These are phyloP conservation scores for Daphoenositta chrysoptera DNA, from an alignment of 2,113 vertebrate genomes.

Conservation along the genomic window DNA sequence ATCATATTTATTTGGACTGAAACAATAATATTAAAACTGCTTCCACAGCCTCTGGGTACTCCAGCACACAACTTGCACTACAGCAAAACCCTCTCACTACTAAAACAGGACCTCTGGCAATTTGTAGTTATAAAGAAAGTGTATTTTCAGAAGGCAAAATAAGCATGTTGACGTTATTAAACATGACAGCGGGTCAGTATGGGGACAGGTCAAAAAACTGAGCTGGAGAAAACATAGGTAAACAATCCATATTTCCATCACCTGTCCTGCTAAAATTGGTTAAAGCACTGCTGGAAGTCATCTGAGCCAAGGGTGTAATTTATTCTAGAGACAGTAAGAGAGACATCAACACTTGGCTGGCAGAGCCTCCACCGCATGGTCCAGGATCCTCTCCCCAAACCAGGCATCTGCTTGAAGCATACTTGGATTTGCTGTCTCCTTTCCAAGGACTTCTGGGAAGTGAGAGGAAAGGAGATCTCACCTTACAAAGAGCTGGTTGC, in stretches of 20 bases:
- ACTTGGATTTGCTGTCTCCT: background rate
- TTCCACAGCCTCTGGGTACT: background rate
- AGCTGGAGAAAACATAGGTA: background rate
- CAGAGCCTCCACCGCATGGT: background rate
- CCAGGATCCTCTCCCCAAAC: background rate
- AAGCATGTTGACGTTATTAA: background rate
- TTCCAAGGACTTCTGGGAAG: background rate
- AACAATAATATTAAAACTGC: background rate
- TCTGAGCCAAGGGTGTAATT: background rate
- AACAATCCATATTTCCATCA: background rate
- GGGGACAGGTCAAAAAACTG: background rate
- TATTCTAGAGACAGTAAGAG: background rate
- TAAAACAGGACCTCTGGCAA: background rate
- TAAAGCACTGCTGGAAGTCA: background rate
- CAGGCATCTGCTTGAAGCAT: background rate
- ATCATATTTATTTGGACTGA: background rate
- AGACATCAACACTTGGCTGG: no score
- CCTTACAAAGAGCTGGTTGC: background rate
- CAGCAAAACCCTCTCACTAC: background rate
- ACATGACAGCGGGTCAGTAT: background rate
- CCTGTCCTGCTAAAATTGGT: background rate
- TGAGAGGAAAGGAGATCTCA: background rate
- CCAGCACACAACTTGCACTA: background rate
- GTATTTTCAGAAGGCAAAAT: background rate
- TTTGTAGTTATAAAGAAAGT: background rate